These are phyloP conservation scores for Belonocnema kinseyi DNA, from an alignment of 1,140 invertebrate species.

Conservation along the genomic window DNA sequence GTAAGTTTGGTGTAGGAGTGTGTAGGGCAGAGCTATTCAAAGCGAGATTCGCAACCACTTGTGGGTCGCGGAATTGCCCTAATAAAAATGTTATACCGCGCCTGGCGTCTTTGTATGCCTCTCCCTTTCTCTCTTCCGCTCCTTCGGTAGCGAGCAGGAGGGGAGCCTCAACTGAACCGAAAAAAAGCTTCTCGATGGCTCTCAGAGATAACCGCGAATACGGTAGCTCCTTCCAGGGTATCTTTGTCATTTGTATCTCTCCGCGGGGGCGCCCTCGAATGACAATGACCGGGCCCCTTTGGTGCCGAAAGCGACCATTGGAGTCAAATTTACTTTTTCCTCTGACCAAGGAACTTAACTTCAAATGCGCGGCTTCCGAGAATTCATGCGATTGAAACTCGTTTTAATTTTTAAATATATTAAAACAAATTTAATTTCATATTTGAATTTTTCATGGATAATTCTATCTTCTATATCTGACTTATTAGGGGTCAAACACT, in stretches of 20 bases:
- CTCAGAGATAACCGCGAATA: constrained; percentile 63
- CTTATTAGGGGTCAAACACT: too few relatives aligned
- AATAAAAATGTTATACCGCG: constrained; percentile 72
- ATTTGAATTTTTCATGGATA: too few relatives aligned
- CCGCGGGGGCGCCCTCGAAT: constrained; percentile 62
- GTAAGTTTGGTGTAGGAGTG: constrained; percentile 21
- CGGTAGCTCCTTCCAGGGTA: constrained; percentile 63
- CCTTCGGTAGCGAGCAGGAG: constrained; percentile 56
- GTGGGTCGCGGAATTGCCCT: constrained; percentile 69
- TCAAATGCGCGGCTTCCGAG: neutral
- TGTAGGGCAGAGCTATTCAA: constrained; percentile 53
- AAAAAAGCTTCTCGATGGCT: constrained; percentile 59
- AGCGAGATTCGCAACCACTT: constrained; percentile 62
- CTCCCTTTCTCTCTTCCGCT: constrained; percentile 45
- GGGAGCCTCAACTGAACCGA: constrained; percentile 53
- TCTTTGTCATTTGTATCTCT: constrained; percentile 72
- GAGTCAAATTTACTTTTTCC: neutral
- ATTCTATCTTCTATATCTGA: too few relatives aligned
- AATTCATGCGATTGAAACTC: neutral
- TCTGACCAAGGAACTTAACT: neutral
- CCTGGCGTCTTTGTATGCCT: constrained; percentile 45
- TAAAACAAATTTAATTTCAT: too few relatives aligned
- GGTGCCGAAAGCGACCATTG: constrained; percentile 42
- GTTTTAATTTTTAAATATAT: too few relatives aligned
- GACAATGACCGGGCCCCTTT: constrained; percentile 55